Percentiles rank a stretch among this genome's conserved stretches.
Evolutionary conservation across 2,113 vertebrate species (phyloP).

Genomic region (Aspiorhynchus laticeps): DNA sequence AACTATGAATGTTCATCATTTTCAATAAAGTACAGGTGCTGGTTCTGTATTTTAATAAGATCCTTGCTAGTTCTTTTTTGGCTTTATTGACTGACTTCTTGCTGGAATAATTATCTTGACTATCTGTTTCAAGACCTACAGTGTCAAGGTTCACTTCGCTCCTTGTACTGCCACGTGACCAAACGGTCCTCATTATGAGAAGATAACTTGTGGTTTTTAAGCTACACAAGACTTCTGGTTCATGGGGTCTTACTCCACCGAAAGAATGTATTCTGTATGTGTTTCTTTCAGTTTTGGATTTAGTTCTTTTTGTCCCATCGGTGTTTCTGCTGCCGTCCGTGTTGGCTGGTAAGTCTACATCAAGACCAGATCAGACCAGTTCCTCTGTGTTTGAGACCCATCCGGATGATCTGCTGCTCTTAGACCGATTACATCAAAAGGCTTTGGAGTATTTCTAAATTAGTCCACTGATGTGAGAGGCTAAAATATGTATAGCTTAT

Average conservation of each 20-base stretch:
- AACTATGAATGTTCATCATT: slow-evolving; percentile 30
- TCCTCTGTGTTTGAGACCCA: neutral
- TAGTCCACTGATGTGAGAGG: slow-evolving; percentile 36
- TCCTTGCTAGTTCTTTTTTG: neutral
- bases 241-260: neutral
- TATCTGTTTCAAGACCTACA: slow-evolving; percentile 2
- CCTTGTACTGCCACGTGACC: neutral
- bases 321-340: neutral
- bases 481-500: slow-evolving; percentile 50
- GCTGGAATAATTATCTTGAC: neutral
- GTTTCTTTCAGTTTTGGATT: neutral
- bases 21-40: slow-evolving; percentile 18
- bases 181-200: neutral
- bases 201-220: neutral
- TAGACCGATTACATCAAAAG: slow-evolving; percentile 7
- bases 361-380: neutral
- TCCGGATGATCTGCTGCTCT: neutral
- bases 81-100: slow-evolving; percentile 1
- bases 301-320: neutral
- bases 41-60: slow-evolving; percentile 31
- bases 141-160: neutral
- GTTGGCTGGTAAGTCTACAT: neutral
- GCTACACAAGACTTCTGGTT: neutral
- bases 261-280: slow-evolving; percentile 26
- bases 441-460: slow-evolving; percentile 28